A percentile compares a stretch with the other conserved stretches of the same genome.
Conservation (phyloP, 2,797 vertebrate genomes). For the Cryptoblepharus egeriae region DNA sequence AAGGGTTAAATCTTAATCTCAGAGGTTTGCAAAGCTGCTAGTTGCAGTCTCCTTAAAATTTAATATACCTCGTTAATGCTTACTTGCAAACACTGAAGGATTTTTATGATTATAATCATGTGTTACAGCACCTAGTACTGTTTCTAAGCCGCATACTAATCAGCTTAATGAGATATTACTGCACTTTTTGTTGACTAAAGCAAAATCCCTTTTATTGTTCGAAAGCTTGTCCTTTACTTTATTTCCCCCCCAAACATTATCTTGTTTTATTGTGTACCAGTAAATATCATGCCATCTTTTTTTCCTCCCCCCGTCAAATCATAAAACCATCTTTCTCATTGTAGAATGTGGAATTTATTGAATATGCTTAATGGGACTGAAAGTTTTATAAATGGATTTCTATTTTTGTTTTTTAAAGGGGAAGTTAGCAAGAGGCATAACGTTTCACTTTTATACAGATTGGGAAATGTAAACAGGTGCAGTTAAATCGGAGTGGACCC, state of each 20-base stretch:
- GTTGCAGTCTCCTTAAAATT: constrained; percentile 85
- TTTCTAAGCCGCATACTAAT: constrained; percentile 97
- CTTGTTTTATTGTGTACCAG: constrained; percentile 84
- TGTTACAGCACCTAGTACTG: constrained; percentile 91
- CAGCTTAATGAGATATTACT: constrained; percentile 99
- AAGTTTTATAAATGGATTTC: constrained; percentile 72
- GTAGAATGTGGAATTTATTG: constrained; percentile 65
- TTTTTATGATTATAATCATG: constrained; percentile 95
- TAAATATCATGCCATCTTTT: constrained; percentile 79
- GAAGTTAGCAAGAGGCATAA: constrained; percentile 48
- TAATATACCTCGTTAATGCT: constrained; percentile 89
- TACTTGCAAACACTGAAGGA: constrained; percentile 87
- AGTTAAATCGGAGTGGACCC: neutral
- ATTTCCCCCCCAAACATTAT: constrained; percentile 86
- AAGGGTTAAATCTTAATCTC: constrained; percentile 87
- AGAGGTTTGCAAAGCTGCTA: constrained; percentile 84
- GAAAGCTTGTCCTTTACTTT: constrained; percentile 94
- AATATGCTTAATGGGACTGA: constrained; percentile 70
- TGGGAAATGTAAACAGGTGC: constrained; percentile 66
- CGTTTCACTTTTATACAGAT: constrained; percentile 47
- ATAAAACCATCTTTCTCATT: constrained; percentile 78
- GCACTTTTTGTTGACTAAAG: constrained; percentile 99
- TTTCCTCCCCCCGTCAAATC: constrained; percentile 71
- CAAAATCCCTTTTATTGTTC: constrained; percentile 96
- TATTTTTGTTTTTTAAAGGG: constrained; percentile 34